These are phyloP conservation scores for Tipula confusa DNA, from an alignment of 2,888 invertebrate species.

Conservation along the genomic window DNA sequence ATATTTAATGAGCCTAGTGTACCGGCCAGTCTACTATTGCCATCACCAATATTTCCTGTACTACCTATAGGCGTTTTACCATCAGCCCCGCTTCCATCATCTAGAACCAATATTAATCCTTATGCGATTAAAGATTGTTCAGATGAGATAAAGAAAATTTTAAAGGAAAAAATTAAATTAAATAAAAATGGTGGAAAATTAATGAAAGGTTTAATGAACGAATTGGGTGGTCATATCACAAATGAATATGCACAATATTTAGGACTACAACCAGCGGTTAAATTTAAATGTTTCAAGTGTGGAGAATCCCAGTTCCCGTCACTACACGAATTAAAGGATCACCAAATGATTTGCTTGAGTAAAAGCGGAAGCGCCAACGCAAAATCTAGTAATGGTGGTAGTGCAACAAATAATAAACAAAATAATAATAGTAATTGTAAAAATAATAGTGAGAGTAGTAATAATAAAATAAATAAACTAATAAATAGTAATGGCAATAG, in stretches of 20 bases:
- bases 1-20: not conserved
- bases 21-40: not conserved
- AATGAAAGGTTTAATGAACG: not conserved
- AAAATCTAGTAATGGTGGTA: not conserved
- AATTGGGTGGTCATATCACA: constrained; percentile 20
- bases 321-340: constrained; percentile 63
- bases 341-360: constrained; percentile 59
- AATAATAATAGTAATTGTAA: not conserved
- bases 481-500: constrained; percentile 15
- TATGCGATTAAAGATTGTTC: not conserved
- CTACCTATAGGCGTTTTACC: not conserved
- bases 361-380: not conserved
- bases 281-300: constrained; percentile 72
- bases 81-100: not conserved
- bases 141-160: not conserved
- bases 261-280: constrained; percentile 65
- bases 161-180: constrained; percentile 7
- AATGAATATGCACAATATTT: constrained; percentile 67
- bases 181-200: constrained; percentile 20
- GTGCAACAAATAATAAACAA: not conserved
- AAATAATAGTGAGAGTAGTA: not conserved
- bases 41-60: not conserved
- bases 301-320: constrained; percentile 63
- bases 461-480: not conserved
- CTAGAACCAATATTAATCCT: not conserved